Conservation (phyloP, 1,140 invertebrate genomes). For the Drosophila kurseongensis region DNA sequence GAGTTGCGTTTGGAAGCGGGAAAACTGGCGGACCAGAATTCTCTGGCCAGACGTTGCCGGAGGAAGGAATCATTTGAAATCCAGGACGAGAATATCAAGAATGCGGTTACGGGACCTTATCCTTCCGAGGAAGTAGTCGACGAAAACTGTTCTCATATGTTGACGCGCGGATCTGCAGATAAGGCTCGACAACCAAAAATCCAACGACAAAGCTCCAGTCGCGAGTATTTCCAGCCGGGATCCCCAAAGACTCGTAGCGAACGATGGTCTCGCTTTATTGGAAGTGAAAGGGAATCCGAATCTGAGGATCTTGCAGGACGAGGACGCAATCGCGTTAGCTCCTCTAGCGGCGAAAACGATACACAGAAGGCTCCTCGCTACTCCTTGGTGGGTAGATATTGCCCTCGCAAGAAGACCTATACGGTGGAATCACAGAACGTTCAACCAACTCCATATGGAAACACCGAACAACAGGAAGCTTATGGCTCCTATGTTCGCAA, state of each 20-base stretch:
- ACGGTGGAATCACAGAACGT: background rate
- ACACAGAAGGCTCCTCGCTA: background rate
- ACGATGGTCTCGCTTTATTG: constrained; percentile 2
- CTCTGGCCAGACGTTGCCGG: background rate
- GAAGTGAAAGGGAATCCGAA: background rate
- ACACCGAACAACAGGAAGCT: background rate
- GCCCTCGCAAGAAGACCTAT: background rate
- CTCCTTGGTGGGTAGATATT: background rate
- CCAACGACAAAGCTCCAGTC: background rate
- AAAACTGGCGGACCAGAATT: background rate
- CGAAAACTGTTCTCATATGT: background rate
- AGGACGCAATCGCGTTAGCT: background rate
- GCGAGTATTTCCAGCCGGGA: background rate
- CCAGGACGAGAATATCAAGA: background rate
- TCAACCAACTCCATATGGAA: background rate
- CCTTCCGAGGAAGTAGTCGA: background rate
- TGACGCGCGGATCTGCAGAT: background rate
- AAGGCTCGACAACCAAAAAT: background rate
- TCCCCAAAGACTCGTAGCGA: background rate
- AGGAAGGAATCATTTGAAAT: background rate
- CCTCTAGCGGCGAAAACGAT: constrained; percentile 1
- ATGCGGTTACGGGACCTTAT: background rate
- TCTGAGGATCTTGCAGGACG: background rate
- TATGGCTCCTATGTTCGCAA: background rate
- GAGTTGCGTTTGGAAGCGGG: background rate